Conservation (phyloP, 2,888 invertebrate genomes). For the Abrostola tripartita region DNA sequence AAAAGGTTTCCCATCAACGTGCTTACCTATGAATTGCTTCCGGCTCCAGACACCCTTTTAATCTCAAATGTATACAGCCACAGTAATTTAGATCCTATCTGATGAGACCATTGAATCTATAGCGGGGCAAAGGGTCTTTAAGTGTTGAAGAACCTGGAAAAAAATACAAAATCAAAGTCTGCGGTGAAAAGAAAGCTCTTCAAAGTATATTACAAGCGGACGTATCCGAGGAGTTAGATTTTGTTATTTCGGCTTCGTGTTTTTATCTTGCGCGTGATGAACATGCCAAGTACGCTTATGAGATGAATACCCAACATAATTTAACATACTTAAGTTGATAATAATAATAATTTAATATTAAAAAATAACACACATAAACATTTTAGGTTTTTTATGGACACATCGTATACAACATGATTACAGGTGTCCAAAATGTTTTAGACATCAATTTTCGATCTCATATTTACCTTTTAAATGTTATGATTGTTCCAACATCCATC, state of each 20-base stretch:
- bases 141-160: conserved; percentile 75
- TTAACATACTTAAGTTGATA: not conserved
- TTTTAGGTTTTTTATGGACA: no score
- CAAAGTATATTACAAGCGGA: conserved; percentile 57
- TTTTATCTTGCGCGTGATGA: conserved; percentile 12
- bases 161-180: conserved; percentile 71
- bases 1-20: conserved; percentile 46
- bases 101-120: conserved; percentile 78
- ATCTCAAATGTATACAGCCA: conserved; percentile 83
- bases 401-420: no score
- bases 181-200: conserved; percentile 63
- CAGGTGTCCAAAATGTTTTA: no score
- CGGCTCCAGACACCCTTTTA: conserved; percentile 85
- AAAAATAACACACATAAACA: no score
- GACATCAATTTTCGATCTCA: no score
- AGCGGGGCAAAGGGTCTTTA: conserved; percentile 70
- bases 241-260: conserved; percentile 32
- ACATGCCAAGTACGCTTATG: not conserved
- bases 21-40: conserved; percentile 62
- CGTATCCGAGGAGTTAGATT: conserved; percentile 28
- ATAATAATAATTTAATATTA: no score
- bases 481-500: no score
- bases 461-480: no score
- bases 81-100: conserved; percentile 85
- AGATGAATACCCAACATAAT: not conserved